Evolutionary conservation across 2,888 invertebrate genomes (phyloP), one percentile per base, ranked within the genome.

Genomic region (Steromphala cineraria): DNA sequence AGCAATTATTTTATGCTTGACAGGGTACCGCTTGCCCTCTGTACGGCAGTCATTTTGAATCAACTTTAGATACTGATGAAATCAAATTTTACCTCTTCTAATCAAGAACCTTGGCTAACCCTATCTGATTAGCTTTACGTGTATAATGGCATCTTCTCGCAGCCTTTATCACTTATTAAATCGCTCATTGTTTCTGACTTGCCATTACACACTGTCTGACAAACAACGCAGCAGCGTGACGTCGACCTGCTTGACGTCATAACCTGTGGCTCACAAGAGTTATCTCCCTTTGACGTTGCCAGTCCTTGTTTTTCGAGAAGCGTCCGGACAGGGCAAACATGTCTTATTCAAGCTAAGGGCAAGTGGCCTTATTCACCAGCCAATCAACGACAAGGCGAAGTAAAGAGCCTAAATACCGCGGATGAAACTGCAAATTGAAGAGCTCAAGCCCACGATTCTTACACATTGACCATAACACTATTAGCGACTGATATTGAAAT

Each of bases 401-500:
- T 76, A 53, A 76, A 76, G 76, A 76, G 76, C 53, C 55, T 55
- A 55, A 53, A 76, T 31, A 76, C 55, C 53, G 17, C 53, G 76
- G 55, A 56, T 67, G 78, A 78, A 67, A 21, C 75, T 53, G 75
- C 62, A 80, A 80, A 80, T 80, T 80, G 80, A 46, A 75, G 80
- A 53, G 80, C 75, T 80, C 79, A 80, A 62, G 53, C 75, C 75
- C 67, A 36, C 62, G 75, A 80, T 75, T 67, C 75, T 46, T 46
- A 52, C 80, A 75, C 80, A 80, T 75, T 80, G 75, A 52, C 53
- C 80, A n/a, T 75, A 80, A 80, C 62, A 36, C 24, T 67, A 56
- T 80, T 80, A 80, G 75, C 40, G 56, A 56, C 55, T 78, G 78
- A 78, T 78, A 78, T 55, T 78, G 78, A 55, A 78, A 78, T 78